Evolutionary conservation across 2,113 vertebrate genomes (phyloP).

Genomic region (Thalassoma bifasciatum): DNA sequence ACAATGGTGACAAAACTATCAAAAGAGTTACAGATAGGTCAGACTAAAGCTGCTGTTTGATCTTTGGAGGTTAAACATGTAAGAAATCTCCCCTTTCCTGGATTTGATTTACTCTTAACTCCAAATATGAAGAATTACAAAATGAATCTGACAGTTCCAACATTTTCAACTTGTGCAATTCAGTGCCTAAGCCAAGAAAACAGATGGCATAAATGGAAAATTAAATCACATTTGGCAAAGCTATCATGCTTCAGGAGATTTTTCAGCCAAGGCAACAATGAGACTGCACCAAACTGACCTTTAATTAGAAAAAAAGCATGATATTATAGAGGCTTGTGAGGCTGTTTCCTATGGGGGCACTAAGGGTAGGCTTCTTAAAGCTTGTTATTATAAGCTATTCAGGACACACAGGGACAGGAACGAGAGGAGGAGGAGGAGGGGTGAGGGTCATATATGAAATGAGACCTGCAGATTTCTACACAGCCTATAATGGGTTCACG

Average conservation of each 20-base stretch:
- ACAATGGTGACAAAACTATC: neutral
- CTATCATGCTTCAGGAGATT: conserved; percentile 66
- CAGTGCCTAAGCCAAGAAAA: conserved; percentile 66
- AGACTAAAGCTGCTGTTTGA: neutral
- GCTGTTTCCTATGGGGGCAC: conserved; percentile 77
- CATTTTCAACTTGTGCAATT: conserved; percentile 57
- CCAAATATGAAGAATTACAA: conserved; percentile 26
- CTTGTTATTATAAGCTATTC: conserved; percentile 85
- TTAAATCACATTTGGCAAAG: conserved; percentile 82
- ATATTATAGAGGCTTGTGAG: conserved; percentile 77
- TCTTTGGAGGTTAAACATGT: neutral
- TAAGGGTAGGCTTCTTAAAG: conserved; percentile 80
- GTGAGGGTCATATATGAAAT: conserved; percentile 80
- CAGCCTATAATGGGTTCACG: conserved; percentile 81
- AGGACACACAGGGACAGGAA: conserved; percentile 78
- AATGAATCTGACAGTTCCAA: conserved; percentile 46
- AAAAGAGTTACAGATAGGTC: neutral
- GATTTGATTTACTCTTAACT: conserved; percentile 1
- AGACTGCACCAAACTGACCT: conserved; percentile 81
- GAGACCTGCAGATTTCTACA: conserved; percentile 82
- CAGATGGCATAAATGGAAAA: conserved; percentile 78
- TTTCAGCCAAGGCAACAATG: conserved; percentile 72
- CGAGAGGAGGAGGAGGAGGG: conserved; percentile 27
- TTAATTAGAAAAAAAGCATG: conserved; percentile 84
- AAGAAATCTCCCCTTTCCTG: conserved; percentile 6